Evolutionary conservation across 1,140 invertebrate genomes (phyloP).

Genomic region (Rhyacophila brunnea): DNA sequence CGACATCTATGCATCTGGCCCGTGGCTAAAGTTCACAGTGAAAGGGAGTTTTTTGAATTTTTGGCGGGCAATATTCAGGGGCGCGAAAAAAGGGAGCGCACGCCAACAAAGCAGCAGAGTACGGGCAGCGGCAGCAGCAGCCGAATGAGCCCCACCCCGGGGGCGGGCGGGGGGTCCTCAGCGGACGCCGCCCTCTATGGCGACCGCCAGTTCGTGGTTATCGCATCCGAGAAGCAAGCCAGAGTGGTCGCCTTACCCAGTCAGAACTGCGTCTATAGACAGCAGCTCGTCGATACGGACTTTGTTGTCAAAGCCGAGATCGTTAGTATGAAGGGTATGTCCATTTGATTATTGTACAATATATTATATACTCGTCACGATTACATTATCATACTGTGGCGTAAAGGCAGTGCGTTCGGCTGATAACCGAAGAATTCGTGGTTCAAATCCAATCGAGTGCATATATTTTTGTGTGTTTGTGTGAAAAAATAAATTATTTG

Average conservation of each 20-base stretch:
- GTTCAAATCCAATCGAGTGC: too few species aligned
- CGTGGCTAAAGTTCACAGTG: too few species aligned
- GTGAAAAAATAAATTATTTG: too few species aligned
- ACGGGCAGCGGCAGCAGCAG: constrained; percentile 49
- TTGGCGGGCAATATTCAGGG: constrained; percentile 25
- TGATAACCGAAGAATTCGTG: too few species aligned
- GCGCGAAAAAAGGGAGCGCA: constrained; percentile 48
- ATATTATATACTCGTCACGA: not conserved
- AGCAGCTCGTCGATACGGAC: constrained; percentile 81
- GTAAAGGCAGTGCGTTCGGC: too few species aligned
- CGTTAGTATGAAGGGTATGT: constrained; percentile 84
- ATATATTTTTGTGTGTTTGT: too few species aligned
- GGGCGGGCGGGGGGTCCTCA: constrained; percentile 48
- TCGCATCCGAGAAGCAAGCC: constrained; percentile 93
- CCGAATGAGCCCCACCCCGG: constrained; percentile 74
- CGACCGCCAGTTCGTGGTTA: constrained; percentile 89
- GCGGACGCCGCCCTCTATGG: constrained; percentile 57
- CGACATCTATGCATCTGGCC: too few species aligned
- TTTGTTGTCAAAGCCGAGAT: constrained; percentile 94
- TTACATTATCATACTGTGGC: too few species aligned
- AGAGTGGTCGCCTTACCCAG: constrained; percentile 91
- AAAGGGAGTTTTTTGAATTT: not conserved
- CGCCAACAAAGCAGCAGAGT: constrained; percentile 61
- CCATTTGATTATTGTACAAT: not conserved
- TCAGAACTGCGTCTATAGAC: constrained; percentile 86